Conservation (phyloP, 1,140 invertebrate species). For the Phthorimaea operculella region DNA sequence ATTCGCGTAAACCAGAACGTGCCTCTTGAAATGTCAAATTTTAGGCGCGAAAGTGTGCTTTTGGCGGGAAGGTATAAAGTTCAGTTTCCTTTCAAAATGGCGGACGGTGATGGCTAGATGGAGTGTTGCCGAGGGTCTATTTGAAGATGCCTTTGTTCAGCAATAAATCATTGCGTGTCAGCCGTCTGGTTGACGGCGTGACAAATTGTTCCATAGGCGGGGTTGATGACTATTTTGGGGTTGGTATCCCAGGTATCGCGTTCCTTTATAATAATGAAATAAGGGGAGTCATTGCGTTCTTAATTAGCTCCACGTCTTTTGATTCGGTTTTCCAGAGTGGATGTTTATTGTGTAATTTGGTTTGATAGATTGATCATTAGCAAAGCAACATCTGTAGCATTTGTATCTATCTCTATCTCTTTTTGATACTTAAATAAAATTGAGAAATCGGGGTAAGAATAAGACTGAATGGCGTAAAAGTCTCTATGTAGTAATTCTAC, state of each 20-base stretch:
- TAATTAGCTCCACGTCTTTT: not conserved
- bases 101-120: constrained; percentile 30
- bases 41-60: constrained; percentile 47
- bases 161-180: constrained; percentile 59
- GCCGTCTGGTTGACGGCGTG: constrained; percentile 46
- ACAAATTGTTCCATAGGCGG: constrained; percentile 51
- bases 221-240: constrained; percentile 18
- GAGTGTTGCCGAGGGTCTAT: constrained; percentile 57
- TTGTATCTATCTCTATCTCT: too few relatives aligned
- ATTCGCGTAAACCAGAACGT: constrained; percentile 35
- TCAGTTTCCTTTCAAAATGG: constrained; percentile 41
- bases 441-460: too few relatives aligned
- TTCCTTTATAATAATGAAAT: constrained; percentile 1
- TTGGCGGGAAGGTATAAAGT: constrained; percentile 33
- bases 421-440: too few relatives aligned
- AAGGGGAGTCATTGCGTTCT: not conserved
- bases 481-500: too few relatives aligned
- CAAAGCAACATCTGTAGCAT: too few relatives aligned
- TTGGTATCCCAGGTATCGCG: constrained; percentile 7
- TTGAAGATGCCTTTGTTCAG: constrained; percentile 56
- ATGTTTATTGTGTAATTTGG: too few relatives aligned
- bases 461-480: too few relatives aligned
- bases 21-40: constrained; percentile 32
- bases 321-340: too few relatives aligned
- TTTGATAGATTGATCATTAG: too few relatives aligned